Conservation (phyloP, 2,888 invertebrate genomes). For the Andrena dorsata region DNA sequence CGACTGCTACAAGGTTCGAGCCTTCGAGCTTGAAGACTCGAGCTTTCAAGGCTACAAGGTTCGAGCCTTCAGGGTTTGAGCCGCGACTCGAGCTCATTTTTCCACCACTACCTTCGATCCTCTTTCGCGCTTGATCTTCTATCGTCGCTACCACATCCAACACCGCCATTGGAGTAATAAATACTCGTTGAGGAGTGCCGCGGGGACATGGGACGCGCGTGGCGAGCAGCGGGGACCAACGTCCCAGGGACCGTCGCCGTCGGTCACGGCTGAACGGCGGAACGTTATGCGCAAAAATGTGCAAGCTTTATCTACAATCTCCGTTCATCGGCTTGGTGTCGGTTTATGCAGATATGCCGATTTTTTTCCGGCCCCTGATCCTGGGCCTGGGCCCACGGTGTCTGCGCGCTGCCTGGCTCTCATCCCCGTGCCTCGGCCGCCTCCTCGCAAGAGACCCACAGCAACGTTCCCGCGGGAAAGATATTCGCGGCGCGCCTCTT, state of each 20-base stretch:
- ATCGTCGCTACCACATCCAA: constrained; percentile 16
- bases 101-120: constrained; percentile 18
- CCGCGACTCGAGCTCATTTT: too few relatives aligned
- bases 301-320: constrained; percentile 61
- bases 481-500: constrained; percentile 8
- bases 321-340: constrained; percentile 44
- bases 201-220: neutral
- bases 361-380: constrained; percentile 56
- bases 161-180: constrained; percentile 21
- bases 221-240: neutral
- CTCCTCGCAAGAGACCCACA: constrained; percentile 21
- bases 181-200: constrained; percentile 21
- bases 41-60: too few relatives aligned
- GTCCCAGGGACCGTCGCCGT: constrained; percentile 33
- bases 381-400: constrained; percentile 25
- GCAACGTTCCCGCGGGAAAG: constrained; percentile 14
- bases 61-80: too few relatives aligned
- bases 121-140: constrained; percentile 6
- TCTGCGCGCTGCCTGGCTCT: neutral
- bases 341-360: constrained; percentile 65
- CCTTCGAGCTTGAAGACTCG: too few relatives aligned
- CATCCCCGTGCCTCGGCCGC: constrained; percentile 42
- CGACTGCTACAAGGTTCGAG: too few relatives aligned
- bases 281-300: constrained; percentile 62
- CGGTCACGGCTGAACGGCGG: constrained; percentile 59